A percentile compares a stretch with the other conserved stretches of the same genome.
Conservation (phyloP, 1,140 invertebrate genomes). For the Scaptomyza hsui region DNA sequence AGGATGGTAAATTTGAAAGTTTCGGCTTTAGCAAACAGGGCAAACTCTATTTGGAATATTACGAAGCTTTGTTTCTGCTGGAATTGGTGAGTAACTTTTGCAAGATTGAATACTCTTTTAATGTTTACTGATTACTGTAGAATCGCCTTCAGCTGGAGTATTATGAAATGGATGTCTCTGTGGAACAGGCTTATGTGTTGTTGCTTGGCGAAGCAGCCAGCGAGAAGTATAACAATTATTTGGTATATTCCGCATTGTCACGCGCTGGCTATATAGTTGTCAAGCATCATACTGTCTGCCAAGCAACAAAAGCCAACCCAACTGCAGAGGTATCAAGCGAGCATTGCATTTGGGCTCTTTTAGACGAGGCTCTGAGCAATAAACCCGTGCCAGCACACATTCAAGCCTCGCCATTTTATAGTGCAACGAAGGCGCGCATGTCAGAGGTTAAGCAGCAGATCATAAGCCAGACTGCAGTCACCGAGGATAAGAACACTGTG, state of each 20-base stretch:
- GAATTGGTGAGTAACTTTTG: conserved; percentile 58
- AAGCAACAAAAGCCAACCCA: neutral
- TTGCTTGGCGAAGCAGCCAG: conserved; percentile 57
- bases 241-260: conserved; percentile 69
- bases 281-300: conserved; percentile 33
- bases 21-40: conserved; percentile 65
- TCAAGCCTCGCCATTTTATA: conserved; percentile 38
- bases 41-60: conserved; percentile 66
- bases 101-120: neutral
- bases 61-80: conserved; percentile 71
- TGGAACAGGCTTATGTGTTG: conserved; percentile 74
- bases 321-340: conserved; percentile 16
- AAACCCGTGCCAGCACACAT: conserved; percentile 46
- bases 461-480: conserved; percentile 9
- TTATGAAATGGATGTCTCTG: conserved; percentile 48
- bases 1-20: conserved; percentile 78
- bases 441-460: conserved; percentile 44
- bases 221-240: conserved; percentile 64
- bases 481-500: neutral
- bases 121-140: conserved; percentile 23
- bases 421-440: conserved; percentile 34
- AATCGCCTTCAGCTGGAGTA: conserved; percentile 73
- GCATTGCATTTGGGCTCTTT: conserved; percentile 70
- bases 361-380: conserved; percentile 46
- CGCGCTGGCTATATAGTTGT: conserved; percentile 76